These are phyloP conservation scores for Arrhopalites spinosus DNA, from an alignment of 2,888 invertebrate species.

Conservation along the genomic window DNA sequence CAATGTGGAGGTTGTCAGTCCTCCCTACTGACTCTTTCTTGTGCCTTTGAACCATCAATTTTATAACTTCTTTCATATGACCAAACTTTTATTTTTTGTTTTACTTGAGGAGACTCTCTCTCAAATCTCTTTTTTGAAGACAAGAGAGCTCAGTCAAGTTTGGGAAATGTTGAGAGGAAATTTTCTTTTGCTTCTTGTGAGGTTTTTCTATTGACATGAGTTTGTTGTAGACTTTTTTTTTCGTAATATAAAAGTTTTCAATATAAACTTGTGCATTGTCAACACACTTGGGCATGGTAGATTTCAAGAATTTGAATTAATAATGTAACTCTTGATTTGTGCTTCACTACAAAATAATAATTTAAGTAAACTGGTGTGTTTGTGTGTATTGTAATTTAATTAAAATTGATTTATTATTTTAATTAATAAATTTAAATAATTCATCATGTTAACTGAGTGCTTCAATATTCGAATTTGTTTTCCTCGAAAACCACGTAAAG, in stretches of 20 bases:
- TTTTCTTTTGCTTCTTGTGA: background rate
- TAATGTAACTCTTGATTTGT: background rate
- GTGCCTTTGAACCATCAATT: background rate
- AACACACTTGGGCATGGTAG: background rate
- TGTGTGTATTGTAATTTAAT: no score
- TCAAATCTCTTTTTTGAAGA: background rate
- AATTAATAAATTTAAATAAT: background rate
- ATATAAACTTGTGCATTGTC: background rate
- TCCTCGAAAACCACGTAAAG: constrained; percentile 49
- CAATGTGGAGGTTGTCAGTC: constrained; percentile 3
- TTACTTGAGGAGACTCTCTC: background rate
- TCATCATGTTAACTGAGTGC: constrained; percentile 52
- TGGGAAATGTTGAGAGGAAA: background rate
- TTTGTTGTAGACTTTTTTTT: no score
- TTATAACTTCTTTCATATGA: no score
- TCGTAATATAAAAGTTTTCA: background rate
- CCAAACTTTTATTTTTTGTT: no score
- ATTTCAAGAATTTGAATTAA: background rate
- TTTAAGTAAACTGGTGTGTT: background rate
- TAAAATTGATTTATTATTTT: no score
- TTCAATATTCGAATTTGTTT: constrained; percentile 51
- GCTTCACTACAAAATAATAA: background rate
- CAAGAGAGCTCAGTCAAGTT: background rate
- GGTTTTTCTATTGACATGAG: no score
- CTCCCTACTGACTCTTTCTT: background rate